phyloP scores from a whole-genome alignment of 2,888 invertebrate genomes.

The Trichopria drosophilae region DNA sequence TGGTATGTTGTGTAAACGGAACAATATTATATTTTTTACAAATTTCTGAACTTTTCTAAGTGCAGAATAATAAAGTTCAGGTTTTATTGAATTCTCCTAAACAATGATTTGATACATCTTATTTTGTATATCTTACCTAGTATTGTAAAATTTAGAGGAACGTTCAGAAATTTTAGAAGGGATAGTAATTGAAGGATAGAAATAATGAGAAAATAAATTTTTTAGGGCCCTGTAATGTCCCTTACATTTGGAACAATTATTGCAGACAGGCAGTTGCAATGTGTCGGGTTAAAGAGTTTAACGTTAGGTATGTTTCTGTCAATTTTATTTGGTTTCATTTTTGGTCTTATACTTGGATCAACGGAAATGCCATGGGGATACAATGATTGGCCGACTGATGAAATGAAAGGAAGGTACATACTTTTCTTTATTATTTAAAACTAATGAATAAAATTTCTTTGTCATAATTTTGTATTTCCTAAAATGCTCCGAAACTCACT shows the following conservation, averaged over 20 bases:
- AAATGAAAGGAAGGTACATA: constrained; percentile 73
- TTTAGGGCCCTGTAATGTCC: constrained; percentile 82
- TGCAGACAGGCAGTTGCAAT: constrained; percentile 70
- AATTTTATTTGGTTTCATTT: constrained; percentile 76
- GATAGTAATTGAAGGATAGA: no score
- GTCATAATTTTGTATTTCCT: not conserved
- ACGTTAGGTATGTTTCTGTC: constrained; percentile 74
- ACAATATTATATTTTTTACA: not conserved
- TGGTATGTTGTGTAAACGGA: constrained; percentile 56
- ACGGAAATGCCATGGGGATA: constrained; percentile 78
- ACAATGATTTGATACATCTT: no score
- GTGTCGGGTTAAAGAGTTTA: constrained; percentile 72
- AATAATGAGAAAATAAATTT: no score
- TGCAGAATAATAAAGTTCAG: not conserved
- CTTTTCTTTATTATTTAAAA: constrained; percentile 1
- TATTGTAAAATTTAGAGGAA: no score
- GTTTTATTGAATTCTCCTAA: no score
- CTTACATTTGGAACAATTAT: constrained; percentile 82
- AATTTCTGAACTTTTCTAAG: not conserved
- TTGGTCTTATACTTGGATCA: constrained; percentile 73
- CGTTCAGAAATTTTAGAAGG: no score
- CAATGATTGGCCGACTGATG: constrained; percentile 77
- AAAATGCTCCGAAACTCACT: no score
- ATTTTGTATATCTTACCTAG: no score
- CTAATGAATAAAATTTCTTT: not conserved